Percentiles rank a stretch among this genome's conserved stretches.
These are phyloP conservation scores for Pandemis cinnamomeana DNA, from an alignment of 2,888 invertebrate species.

Conservation along the genomic window DNA sequence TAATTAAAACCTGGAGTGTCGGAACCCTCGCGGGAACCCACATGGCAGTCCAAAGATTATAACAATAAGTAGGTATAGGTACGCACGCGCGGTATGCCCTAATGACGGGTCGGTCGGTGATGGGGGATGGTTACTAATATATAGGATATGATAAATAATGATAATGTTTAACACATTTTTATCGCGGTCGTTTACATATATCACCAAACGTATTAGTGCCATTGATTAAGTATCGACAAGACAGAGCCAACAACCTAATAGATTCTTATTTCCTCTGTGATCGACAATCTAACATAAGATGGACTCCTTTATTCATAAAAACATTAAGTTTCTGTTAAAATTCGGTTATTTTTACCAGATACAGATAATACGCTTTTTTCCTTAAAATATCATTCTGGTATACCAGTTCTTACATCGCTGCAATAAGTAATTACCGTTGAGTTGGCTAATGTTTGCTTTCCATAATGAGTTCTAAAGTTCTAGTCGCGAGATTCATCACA, in stretches of 20 bases:
- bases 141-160: too few species aligned
- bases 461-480: slow-evolving; percentile 54
- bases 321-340: too few species aligned
- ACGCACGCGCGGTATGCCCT: not conserved
- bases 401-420: not conserved
- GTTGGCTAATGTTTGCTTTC: slow-evolving; percentile 59
- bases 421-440: slow-evolving; percentile 4
- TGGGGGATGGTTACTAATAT: not conserved
- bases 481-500: slow-evolving; percentile 55
- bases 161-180: too few species aligned
- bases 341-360: too few species aligned
- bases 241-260: too few species aligned
- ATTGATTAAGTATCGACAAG: too few species aligned
- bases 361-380: too few species aligned
- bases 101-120: not conserved
- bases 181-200: too few species aligned
- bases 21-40: not conserved
- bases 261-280: too few species aligned
- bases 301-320: too few species aligned
- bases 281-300: too few species aligned
- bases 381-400: not conserved
- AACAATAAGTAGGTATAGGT: not conserved
- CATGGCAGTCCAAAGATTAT: not conserved
- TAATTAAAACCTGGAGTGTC: slow-evolving; percentile 46
- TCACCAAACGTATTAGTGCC: too few species aligned